Base-by-base conservation (phyloP, 2,888 invertebrate genomes). In the Drosophila nr. perissopoda region DNA sequence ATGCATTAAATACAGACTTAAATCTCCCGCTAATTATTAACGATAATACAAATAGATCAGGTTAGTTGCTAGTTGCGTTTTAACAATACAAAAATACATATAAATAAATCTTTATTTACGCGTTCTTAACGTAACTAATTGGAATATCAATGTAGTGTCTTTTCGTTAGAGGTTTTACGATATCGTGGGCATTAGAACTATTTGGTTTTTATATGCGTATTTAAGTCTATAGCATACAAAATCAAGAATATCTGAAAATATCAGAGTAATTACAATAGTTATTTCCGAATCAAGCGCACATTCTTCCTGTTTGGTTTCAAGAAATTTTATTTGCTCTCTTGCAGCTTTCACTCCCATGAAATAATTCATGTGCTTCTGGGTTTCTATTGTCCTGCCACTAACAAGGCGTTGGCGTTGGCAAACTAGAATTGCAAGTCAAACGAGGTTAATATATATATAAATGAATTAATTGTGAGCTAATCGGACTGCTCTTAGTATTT, bases 321-420 rank as follows among this genome's bases (percentile, higher is more conserved):
- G 4, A 6, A 52, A 31, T 25, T 45, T 45, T 45, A 25, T 8
- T 25, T 45, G 16, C 16, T 25, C 45, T 45, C 45, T 51, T n/a
- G n/a, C 29, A 31, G 21, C n/a, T 33, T 49, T 25, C 21, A 56
- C 36, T 68, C n/a, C 16, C 11, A 34, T 25, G 7, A 21, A 68
- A 38, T 40, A 38, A 27, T 49, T 67, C 16, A 54, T 36, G 21
- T 29, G 21, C 40, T 49, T 53, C 51, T 64, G n/a, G 29, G 31
- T 58, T 42, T 40, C 4, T 29, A 59, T 34, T 40, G 31, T 59
- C 51, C 18, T 68, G 40, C 54, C 38, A 82, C 83, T 92, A 92
- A 89, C 93, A 92, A 80, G 92, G 91, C 74, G 92, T 90, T 73
- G 92, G 92, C 67, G 82, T 89, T 80, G 91, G 90, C 78, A 91